Conservation (phyloP, 2,888 invertebrate species). For the Megalurothrips usitatus region DNA sequence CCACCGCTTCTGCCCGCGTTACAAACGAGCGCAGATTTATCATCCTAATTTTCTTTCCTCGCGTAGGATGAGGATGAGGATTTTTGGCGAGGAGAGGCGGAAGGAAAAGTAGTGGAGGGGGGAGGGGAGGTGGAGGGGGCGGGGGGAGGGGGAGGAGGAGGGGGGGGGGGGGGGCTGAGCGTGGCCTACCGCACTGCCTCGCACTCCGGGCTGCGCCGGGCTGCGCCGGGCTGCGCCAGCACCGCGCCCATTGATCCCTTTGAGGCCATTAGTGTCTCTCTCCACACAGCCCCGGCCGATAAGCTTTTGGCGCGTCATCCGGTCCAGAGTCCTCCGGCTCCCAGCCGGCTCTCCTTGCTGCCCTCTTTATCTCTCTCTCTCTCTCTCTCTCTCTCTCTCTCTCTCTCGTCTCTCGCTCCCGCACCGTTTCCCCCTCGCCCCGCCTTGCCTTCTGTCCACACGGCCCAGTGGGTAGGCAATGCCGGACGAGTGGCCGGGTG, state of each 20-base stretch:
- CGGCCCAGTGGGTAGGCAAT: no score
- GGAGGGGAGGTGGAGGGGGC: not conserved
- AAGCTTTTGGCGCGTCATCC: not conserved
- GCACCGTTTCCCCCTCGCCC: no score
- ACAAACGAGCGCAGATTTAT: conserved; percentile 20
- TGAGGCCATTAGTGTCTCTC: conserved; percentile 2
- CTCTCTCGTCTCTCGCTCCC: no score
- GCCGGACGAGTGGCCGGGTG: no score
- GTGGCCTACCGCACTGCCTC: no score
- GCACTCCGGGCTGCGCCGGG: not conserved
- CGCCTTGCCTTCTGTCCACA: no score
- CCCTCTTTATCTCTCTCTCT: no score
- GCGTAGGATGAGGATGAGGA: not conserved
- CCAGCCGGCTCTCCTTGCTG: no score
- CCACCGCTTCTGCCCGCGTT: not conserved
- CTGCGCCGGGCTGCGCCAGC: not conserved
- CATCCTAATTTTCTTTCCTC: conserved; percentile 16
- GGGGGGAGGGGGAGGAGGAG: no score
- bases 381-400: no score
- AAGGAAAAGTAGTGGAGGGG: not conserved
- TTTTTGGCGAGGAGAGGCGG: not conserved
- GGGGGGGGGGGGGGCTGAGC: no score
- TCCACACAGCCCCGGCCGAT: not conserved
- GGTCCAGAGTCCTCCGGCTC: no score
- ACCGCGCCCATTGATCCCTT: not conserved